A percentile compares a stretch with the other conserved stretches of the same genome.
These are phyloP conservation scores for Platygyra sinensis DNA, from an alignment of 64 coral and sea anemone genomes.

Conservation along the genomic window DNA sequence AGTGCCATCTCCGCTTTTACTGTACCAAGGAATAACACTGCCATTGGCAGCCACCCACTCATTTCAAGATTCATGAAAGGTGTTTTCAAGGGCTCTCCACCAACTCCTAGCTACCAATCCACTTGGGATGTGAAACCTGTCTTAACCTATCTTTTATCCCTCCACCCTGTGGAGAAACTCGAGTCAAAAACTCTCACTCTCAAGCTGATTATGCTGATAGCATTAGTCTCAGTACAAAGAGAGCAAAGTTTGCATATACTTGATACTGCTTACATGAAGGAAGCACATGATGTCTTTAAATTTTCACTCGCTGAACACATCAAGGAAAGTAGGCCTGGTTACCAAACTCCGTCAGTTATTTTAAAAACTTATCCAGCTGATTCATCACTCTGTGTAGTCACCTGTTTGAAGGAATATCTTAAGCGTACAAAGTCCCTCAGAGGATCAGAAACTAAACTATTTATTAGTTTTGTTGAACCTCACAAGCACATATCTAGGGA, in stretches of 20 bases:
- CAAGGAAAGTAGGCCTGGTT: no score
- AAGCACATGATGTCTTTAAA: background rate
- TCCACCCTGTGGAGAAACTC: background rate
- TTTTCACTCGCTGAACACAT: background rate
- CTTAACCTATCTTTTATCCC: background rate
- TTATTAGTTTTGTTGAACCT: constrained; percentile 34
- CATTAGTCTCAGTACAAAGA: background rate
- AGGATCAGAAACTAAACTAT: constrained; percentile 18
- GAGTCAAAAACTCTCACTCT: background rate
- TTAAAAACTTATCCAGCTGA: constrained; percentile 16
- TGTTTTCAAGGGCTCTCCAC: constrained; percentile 11
- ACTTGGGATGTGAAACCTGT: constrained; percentile 26
- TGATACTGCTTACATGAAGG: background rate
- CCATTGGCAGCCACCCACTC: background rate
- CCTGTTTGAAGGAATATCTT: constrained; percentile 39
- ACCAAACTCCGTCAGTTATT: background rate
- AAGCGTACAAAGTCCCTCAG: background rate
- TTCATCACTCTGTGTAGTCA: constrained; percentile 23
- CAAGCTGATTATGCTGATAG: background rate
- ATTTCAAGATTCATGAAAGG: constrained; percentile 39
- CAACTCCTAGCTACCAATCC: constrained; percentile 4
- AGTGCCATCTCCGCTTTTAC: constrained; percentile 36
- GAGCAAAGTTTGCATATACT: constrained; percentile 28
- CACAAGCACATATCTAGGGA: background rate
- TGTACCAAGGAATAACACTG: background rate